Percentiles rank a stretch among this genome's conserved stretches.
Evolutionary conservation across 2,797 vertebrate genomes (phyloP).

Genomic region (Hippoglossus hippoglossus): DNA sequence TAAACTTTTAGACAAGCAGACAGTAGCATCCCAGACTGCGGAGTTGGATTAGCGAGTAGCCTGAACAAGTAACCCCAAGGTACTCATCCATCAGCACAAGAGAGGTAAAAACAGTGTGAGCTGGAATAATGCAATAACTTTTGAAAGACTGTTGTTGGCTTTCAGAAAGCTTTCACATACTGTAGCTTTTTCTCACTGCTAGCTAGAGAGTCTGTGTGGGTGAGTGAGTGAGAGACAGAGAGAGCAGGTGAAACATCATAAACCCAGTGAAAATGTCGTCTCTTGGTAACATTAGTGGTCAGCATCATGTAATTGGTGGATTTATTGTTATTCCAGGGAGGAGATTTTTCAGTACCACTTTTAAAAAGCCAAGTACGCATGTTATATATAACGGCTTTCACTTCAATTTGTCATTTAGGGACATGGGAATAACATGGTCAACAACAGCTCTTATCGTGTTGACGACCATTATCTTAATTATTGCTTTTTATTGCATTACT

Average conservation of each 20-base stretch:
- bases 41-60: constrained; percentile 23
- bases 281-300: not conserved
- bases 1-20: constrained; percentile 43
- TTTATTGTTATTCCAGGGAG: constrained; percentile 13
- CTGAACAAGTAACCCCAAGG: constrained; percentile 1
- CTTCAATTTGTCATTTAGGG: not conserved
- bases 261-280: not conserved
- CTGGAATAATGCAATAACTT: not conserved
- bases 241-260: constrained; percentile 3
- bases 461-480: not conserved
- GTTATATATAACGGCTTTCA: not conserved
- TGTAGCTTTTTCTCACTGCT: not conserved
- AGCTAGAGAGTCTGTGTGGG: too few species aligned
- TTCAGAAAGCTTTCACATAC: not conserved
- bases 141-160: constrained; percentile 3
- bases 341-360: not conserved
- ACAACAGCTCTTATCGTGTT: not conserved
- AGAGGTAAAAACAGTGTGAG: constrained; percentile 13
- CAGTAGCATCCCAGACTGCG: constrained; percentile 6
- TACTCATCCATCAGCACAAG: constrained; percentile 17
- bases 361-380: not conserved
- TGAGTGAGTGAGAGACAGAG: not conserved
- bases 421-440: not conserved
- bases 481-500: not conserved
- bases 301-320: not conserved